These are phyloP conservation scores for Notechis scutatus DNA, from an alignment of 2,113 vertebrate species.

Conservation along the genomic window DNA sequence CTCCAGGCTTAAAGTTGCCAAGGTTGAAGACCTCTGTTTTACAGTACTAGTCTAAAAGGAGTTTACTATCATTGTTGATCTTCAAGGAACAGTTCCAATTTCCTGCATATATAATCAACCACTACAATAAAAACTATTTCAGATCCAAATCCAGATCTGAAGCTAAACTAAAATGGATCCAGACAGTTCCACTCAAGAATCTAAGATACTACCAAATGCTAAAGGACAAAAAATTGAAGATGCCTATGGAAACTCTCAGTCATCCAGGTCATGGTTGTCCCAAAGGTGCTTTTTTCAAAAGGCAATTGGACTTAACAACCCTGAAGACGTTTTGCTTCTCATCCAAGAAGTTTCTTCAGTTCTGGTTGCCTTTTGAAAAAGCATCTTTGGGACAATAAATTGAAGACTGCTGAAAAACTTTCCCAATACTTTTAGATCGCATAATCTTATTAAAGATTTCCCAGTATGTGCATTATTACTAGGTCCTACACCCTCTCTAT, in stretches of 20 bases:
- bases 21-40: background rate
- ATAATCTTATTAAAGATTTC: background rate
- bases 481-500: background rate
- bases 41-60: too few species aligned
- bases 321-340: background rate
- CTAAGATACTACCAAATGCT: background rate
- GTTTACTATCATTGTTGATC: background rate
- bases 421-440: background rate
- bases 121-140: background rate
- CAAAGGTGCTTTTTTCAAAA: background rate
- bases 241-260: background rate
- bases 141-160: background rate
- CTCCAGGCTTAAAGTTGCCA: too few species aligned
- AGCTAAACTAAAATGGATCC: background rate
- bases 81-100: background rate
- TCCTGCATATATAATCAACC: background rate
- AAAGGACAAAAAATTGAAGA: background rate
- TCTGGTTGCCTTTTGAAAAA: background rate
- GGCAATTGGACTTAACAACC: background rate
- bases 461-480: background rate
- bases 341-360: background rate
- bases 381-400: background rate
- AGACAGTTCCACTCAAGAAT: background rate
- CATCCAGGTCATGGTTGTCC: background rate
- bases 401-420: background rate